Evolutionary conservation across 2,113 vertebrate species (phyloP), one percentile per base, ranked within the genome.

Genomic region (Typhlomys cinereus): DNA sequence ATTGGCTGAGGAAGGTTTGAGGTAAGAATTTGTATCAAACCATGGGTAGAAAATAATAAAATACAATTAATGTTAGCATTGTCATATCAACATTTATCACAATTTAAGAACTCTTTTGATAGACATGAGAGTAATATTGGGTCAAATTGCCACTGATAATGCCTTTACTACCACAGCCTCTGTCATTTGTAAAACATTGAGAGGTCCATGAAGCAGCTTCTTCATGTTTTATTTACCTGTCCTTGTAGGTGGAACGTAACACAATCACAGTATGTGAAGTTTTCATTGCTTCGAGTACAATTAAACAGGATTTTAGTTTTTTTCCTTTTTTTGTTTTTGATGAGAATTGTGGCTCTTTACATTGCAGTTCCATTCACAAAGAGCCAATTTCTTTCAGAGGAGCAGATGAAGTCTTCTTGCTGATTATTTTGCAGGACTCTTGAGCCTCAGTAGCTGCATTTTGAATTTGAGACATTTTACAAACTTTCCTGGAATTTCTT

Each of bases 121-220:
- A 46, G 3, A 50, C 31, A 18, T 4, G 41, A 76, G 9, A 10
- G 76, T 52, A 84, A 67, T 48, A 57, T 52, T 57, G 44, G 61
- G 7, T 66, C 39, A 48, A 85, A 57, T 82, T 23, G 57, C 41
- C 70, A 66, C 21, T n/a, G 13, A 62, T 67, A 8, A 29, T 75
- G 86, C 61, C 34, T 41, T 90, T 73, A 85, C 14, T 25, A 29
- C 31, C 76, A 31, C 46, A n/a, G n/a, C n/a, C n/a, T n/a, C n/a
- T n/a, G n/a, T n/a, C n/a, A n/a, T 95, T 95, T 64, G 4, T 64
- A 93, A 92, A 92, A n/a, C n/a, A n/a, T n/a, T n/a, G 85, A 61
- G 46, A 90, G 85, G 15, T 89, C 29, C 90, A n/a, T 66, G 44
- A 76, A 31, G 31, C 69, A 94, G 39, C 54, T 92, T 90, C 8